Evolutionary conservation across 2,113 vertebrate species (phyloP), one percentile per base, ranked within the genome.

Genomic region (Corydoras sp.): DNA sequence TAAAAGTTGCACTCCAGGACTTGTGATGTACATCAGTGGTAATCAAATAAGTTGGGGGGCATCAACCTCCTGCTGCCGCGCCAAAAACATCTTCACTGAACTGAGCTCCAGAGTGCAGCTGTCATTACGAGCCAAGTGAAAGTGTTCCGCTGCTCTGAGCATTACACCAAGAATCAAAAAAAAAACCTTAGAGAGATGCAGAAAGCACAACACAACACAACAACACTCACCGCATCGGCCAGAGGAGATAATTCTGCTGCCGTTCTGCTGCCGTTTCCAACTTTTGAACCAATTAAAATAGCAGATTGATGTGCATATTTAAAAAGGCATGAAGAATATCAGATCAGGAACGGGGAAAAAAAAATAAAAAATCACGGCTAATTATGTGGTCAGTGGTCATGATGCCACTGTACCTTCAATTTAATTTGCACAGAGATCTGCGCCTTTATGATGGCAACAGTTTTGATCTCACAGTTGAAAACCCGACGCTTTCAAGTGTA

Each of bases 41-140:
- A 89, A 89, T 91, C 88, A 83, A 80, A 89, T 86, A 89, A 88
- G 86, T 89, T 91, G 85, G 86, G 80, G 82, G 83, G 81, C 83
- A 78, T 86, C 83, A 81, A 85, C 83, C 83, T 86, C 81, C 79
- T 82, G 84, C 84, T 85, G 86, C 83, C 83, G 62, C 75, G 81
- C 83, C 74, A 77, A 84, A 85, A 86, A 86, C 85, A 84, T 84
- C 86, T 81, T 80, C 82, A 77, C 82, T 85, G 78, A 86, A 84
- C 77, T 85, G 84, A 85, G 79, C 83, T 83, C 82, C 86, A 85
- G 83, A 86, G 82, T 85, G 83, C 85, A 84, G 83, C 85, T 85
- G 85, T 90, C 88, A 84, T 88, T 82, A 85, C 79, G 79, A 81
- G 82, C 81, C 78, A 82, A 77, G 70, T 77, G 83, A 77, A 74